Conservation (phyloP, 2,888 invertebrate species). For the Epinotia demarniana region DNA sequence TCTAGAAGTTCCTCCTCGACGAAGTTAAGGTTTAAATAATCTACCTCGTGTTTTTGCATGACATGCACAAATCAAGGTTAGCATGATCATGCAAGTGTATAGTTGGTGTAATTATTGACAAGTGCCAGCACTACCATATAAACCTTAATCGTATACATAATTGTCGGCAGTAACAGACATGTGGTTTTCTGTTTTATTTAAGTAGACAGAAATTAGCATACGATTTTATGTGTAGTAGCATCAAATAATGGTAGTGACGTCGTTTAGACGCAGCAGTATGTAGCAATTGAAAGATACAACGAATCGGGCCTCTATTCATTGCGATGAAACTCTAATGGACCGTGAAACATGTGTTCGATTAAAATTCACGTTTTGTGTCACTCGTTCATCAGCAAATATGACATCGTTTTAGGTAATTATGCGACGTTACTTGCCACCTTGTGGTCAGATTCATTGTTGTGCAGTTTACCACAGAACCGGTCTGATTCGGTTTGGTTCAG, state of each 20-base stretch:
- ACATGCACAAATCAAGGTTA: constrained; percentile 40
- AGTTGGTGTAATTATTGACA: constrained; percentile 35
- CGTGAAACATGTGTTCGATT: constrained; percentile 38
- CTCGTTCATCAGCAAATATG: constrained; percentile 16
- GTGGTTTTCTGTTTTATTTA: constrained; percentile 18
- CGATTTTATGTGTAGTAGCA: constrained; percentile 13
- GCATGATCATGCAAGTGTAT: constrained; percentile 29
- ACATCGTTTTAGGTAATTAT: constrained; percentile 24
- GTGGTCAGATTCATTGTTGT: constrained; percentile 32
- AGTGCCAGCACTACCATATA: constrained; percentile 14
- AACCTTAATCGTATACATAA: constrained; percentile 16
- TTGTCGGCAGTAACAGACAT: constrained; percentile 17
- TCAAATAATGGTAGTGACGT: constrained; percentile 8
- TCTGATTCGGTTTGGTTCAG: constrained; percentile 18
- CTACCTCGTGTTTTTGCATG: constrained; percentile 10
- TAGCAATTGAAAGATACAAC: constrained; percentile 20
- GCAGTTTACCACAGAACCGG: constrained; percentile 16
- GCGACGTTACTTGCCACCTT: constrained; percentile 18
- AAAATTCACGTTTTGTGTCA: constrained; percentile 18
- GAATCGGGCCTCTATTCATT: constrained; percentile 27
- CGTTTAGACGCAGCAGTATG: neutral
- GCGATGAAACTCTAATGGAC: constrained; percentile 26
- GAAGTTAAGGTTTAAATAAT: neutral
- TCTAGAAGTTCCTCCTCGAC: too few relatives aligned
- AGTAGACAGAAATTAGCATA: constrained; percentile 19